phyloP scores from a whole-genome alignment of 2,113 vertebrate species.

The Geococcyx californianus region DNA sequence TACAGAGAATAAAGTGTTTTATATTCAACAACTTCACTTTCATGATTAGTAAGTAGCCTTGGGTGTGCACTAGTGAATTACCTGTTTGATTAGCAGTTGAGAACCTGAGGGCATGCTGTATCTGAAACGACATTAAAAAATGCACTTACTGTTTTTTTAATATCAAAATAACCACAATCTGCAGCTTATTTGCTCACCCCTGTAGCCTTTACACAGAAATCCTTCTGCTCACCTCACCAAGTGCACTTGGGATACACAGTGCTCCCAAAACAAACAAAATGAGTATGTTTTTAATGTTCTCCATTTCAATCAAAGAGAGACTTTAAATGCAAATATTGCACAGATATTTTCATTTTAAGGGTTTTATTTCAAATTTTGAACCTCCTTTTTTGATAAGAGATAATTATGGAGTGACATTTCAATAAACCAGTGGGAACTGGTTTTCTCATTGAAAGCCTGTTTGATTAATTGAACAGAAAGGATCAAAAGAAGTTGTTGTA shows the following conservation, averaged over 20 bases:
- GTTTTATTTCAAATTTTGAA: background rate
- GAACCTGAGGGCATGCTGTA: background rate
- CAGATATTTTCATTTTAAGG: background rate
- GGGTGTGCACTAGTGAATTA: background rate
- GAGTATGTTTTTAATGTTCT: background rate
- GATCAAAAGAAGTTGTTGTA: background rate
- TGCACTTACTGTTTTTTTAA: background rate
- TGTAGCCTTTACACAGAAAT: background rate
- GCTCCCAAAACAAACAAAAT: background rate
- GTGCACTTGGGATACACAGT: background rate
- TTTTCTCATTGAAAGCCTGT: background rate
- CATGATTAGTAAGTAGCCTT: background rate
- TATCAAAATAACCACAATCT: background rate
- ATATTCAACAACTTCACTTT: background rate
- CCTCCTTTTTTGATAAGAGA: background rate
- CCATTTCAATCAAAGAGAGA: background rate
- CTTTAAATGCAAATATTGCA: background rate
- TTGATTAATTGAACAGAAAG: background rate
- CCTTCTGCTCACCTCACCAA: background rate
- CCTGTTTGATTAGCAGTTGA: background rate
- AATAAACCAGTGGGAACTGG: background rate
- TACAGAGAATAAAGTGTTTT: background rate
- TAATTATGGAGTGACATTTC: background rate
- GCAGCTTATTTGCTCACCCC: background rate
- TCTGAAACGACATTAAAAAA: background rate